A percentile compares a stretch with the other conserved stretches of the same genome.
Evolutionary conservation across 2,888 invertebrate species (phyloP).

Genomic region (Kuschelorhynchus macadamiae): DNA sequence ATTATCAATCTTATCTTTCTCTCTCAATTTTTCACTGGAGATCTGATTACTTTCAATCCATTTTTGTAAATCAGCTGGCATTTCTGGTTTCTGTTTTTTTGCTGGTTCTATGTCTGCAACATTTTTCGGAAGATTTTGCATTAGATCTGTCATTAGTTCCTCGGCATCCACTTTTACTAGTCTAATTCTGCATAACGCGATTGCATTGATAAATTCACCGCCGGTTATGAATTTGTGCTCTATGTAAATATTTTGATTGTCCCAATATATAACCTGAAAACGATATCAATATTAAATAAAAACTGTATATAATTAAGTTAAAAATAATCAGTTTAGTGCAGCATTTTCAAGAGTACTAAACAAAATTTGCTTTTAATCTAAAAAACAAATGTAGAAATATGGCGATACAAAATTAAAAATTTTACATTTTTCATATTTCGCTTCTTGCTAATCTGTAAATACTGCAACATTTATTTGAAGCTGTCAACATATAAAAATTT

Average conservation of each 20-base stretch:
- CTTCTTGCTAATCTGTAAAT: too few species aligned
- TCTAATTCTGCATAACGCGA: slow-evolving; percentile 73
- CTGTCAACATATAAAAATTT: too few species aligned
- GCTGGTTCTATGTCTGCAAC: slow-evolving; percentile 60
- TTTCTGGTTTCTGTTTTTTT: slow-evolving; percentile 71
- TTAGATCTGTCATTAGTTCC: slow-evolving; percentile 69
- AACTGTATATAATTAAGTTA: too few species aligned
- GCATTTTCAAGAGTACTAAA: too few species aligned
- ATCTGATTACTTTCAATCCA: slow-evolving; percentile 82
- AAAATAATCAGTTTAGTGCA: too few species aligned
- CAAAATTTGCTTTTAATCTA: too few species aligned
- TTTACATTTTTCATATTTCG: too few species aligned
- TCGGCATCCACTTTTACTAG: slow-evolving; percentile 74
- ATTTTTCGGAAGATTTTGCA: slow-evolving; percentile 52
- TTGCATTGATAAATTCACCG: slow-evolving; percentile 81
- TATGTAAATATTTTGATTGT: slow-evolving; percentile 84
- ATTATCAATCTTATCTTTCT: slow-evolving; percentile 14
- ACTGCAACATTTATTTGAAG: too few species aligned
- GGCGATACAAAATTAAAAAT: too few species aligned
- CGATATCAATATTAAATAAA: too few species aligned
- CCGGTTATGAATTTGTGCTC: slow-evolving; percentile 84
- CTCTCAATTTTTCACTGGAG: slow-evolving; percentile 77
- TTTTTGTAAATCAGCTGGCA: slow-evolving; percentile 76
- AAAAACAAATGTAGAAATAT: too few species aligned
- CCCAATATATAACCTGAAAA: slow-evolving; percentile 86